Evolutionary conservation across 2,888 invertebrate species (phyloP), one percentile per base, ranked within the genome.

Genomic region (Ditylenchus weischeri): DNA sequence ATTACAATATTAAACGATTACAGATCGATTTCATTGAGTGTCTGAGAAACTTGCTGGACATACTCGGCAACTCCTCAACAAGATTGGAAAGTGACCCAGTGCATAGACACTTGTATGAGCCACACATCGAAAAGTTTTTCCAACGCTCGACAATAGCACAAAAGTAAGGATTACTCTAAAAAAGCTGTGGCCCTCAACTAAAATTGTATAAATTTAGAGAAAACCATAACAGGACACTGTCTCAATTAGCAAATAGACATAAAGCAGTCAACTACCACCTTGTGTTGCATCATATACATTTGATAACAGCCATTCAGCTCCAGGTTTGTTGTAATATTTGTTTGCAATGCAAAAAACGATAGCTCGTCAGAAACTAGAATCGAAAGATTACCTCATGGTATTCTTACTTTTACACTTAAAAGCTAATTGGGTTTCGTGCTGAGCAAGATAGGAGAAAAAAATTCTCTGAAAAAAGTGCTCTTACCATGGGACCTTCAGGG

Each of bases 231-330:
- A 2, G 15, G 11, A 65, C 65, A 13, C 50, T 65, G 10, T 19
- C 18, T 18, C 58, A 50, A 35, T 63, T 77, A 19, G 75, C 76
- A 3, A 50, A 64, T 5, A 57, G 66, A 8, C 76, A 79, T 65
- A 70, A 72, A 43, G 64, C 72, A 0, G 76, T 76, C 59, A 80
- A 80, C 64, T 80, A 77, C 64, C 78, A 79, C 51, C 70, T 80
- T 48, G 77, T 75, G 8, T 62, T 78, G 19, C 79, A 80, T 65
- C 79, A 80, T 61, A 69, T 73, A 35, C 79, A 79, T 57, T 65
- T 80, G 1, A 75, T 72, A 19, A 62, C 70, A 11, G 72, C 71
- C 38, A 57, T 78, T 21, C 65, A 69, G 43, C 66, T 76, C 10
- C 72, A 72, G 64, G 67, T 58, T 57, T n/a, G 38, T 35, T 35